Evolutionary conservation across 2,113 vertebrate genomes (phyloP).

Genomic region (Lophius piscatorius): DNA sequence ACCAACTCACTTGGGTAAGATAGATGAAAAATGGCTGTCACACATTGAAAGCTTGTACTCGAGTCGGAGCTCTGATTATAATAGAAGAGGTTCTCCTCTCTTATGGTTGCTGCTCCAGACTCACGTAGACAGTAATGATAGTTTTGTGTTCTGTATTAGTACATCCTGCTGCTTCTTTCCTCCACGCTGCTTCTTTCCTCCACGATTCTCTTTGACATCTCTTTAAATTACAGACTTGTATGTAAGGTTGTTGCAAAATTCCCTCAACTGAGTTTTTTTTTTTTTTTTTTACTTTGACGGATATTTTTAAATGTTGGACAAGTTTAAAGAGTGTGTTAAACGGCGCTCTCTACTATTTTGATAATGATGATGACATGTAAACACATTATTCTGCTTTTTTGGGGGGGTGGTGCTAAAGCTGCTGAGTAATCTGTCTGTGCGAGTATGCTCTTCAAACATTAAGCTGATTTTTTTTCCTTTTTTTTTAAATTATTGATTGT

Average conservation of each 20-base stretch:
- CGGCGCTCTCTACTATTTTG: too few species aligned
- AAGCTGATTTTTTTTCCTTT: constrained; percentile 46
- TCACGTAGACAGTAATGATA: not conserved
- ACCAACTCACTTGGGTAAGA: too few species aligned
- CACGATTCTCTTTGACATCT: too few species aligned
- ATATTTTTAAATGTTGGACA: not conserved
- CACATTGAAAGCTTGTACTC: too few species aligned
- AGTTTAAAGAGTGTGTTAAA: constrained; percentile 14
- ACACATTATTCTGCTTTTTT: constrained; percentile 66
- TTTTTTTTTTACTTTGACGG: too few species aligned
- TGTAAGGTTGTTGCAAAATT: not conserved
- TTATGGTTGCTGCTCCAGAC: not conserved
- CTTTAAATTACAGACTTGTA: too few species aligned
- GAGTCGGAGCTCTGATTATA: too few species aligned
- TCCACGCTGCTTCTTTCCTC: not conserved
- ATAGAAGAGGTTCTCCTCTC: constrained; percentile 4
- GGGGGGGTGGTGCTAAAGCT: constrained; percentile 58
- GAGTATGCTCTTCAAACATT: constrained; percentile 31
- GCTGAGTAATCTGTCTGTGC: constrained; percentile 31
- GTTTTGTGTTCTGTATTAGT: not conserved
- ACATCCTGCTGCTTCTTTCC: constrained; percentile 10
- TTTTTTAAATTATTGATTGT: constrained; percentile 79
- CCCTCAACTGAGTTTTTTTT: constrained; percentile 1
- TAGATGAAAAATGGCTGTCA: too few species aligned
- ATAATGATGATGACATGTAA: constrained; percentile 24